A percentile compares a stretch with the other conserved stretches of the same genome.
These are phyloP conservation scores for Apostichopus japonicus DNA, from an alignment of 35 echinoderm and acorn worm genomes.

Conservation along the genomic window DNA sequence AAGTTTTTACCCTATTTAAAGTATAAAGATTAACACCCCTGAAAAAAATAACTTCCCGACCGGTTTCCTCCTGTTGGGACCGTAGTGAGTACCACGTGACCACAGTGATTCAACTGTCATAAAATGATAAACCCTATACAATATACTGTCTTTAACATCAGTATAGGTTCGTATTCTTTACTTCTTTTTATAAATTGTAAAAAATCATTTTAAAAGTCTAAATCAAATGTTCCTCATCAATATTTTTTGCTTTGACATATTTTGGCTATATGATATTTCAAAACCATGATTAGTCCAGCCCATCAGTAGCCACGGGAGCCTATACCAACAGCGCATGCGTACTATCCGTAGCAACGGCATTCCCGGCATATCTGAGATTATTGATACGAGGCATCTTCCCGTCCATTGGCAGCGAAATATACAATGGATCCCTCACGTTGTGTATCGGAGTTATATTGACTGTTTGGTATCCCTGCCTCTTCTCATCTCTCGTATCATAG, in stretches of 20 bases:
- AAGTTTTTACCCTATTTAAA: too few species aligned
- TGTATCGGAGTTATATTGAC: background rate
- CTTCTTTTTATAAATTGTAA: too few species aligned
- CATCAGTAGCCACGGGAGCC: background rate
- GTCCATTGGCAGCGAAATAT: background rate
- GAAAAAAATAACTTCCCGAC: too few species aligned
- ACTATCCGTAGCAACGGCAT: constrained; percentile 9
- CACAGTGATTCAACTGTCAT: too few species aligned
- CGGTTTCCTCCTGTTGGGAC: too few species aligned
- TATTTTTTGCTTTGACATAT: background rate
- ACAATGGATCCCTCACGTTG: background rate
- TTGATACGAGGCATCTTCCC: constrained; percentile 32
- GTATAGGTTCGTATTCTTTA: too few species aligned
- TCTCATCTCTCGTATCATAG: constrained; percentile 5
- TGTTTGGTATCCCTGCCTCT: background rate
- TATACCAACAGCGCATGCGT: background rate
- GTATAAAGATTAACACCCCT: too few species aligned
- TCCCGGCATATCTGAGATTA: constrained; percentile 29
- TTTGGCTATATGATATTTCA: background rate
- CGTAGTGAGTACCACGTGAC: too few species aligned
- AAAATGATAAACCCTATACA: too few species aligned
- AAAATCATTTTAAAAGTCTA: too few species aligned
- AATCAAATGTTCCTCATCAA: background rate
- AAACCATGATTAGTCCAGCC: background rate
- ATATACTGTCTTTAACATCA: too few species aligned